A percentile compares a stretch with the other conserved stretches of the same genome.
Conservation (phyloP, 2,888 invertebrate genomes). For the Sesia bembeciformis region DNA sequence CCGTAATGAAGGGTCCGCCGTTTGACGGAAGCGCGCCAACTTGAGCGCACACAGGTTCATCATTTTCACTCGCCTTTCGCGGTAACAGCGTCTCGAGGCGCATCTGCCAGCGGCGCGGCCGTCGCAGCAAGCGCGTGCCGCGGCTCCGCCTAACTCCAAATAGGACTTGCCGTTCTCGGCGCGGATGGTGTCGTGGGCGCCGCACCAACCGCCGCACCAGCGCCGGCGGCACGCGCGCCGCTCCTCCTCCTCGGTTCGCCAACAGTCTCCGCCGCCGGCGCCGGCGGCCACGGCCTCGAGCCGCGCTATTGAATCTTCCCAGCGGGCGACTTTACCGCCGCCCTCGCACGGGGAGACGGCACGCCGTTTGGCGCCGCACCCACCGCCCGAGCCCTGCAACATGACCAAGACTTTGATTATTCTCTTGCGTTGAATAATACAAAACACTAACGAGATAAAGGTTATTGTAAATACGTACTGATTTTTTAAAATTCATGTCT, state of each 20-base stretch:
- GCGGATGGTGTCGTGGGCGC: conserved; percentile 85
- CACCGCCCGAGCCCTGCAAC: conserved; percentile 70
- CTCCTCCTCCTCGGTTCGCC: conserved; percentile 72
- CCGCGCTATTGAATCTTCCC: conserved; percentile 68
- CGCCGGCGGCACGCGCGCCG: conserved; percentile 70
- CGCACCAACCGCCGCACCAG: conserved; percentile 73
- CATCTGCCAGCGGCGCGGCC: conserved; percentile 84
- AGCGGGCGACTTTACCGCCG: conserved; percentile 69
- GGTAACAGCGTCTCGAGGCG: conserved; percentile 86
- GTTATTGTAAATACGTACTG: no score
- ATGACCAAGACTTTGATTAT: no score
- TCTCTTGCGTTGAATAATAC: no score
- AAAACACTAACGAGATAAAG: no score
- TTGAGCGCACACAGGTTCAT: conserved; percentile 95
- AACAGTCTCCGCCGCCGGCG: conserved; percentile 76
- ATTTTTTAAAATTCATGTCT: no score
- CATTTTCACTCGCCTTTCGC: conserved; percentile 89
- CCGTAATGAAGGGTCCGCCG: conserved; percentile 90
- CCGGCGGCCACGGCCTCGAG: conserved; percentile 75
- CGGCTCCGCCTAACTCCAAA: conserved; percentile 85
- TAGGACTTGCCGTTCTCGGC: conserved; percentile 94
- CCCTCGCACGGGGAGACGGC: conserved; percentile 66
- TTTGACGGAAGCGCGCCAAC: conserved; percentile 89
- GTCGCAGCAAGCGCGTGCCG: conserved; percentile 86
- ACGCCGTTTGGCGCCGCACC: conserved; percentile 72